A percentile compares a stretch with the other conserved stretches of the same genome.
Evolutionary conservation across 2,888 invertebrate genomes (phyloP).

Genomic region (Acrocera orbiculus): DNA sequence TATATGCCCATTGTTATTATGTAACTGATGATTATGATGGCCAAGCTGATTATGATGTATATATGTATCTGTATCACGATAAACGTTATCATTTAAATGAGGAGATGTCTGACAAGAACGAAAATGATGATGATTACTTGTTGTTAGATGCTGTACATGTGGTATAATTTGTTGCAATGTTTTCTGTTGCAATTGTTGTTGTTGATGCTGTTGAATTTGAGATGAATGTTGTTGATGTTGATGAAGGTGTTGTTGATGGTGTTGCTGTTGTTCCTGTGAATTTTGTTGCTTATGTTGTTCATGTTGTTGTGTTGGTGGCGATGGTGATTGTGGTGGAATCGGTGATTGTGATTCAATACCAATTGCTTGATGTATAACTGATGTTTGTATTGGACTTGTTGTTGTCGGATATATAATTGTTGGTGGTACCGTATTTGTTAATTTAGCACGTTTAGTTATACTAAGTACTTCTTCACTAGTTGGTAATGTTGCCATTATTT

Average conservation of each 20-base stretch:
- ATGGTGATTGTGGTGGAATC: slow-evolving; percentile 5
- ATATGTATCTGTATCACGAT: slow-evolving; percentile 6
- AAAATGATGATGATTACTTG: slow-evolving; percentile 9
- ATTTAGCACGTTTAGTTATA: slow-evolving; percentile 50
- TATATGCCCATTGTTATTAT: slow-evolving; percentile 7
- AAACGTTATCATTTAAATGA: slow-evolving; percentile 11
- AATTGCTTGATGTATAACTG: slow-evolving; percentile 42
- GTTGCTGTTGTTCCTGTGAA: slow-evolving; percentile 3
- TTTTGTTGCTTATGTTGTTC: slow-evolving; percentile 6
- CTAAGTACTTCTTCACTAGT: slow-evolving; percentile 70
- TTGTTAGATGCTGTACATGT: slow-evolving; percentile 5
- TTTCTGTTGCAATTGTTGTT: slow-evolving; percentile 6
- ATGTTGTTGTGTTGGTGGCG: slow-evolving; percentile 7
- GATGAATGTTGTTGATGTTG: slow-evolving; percentile 2
- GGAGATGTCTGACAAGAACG: slow-evolving; percentile 15
- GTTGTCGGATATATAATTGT: slow-evolving; percentile 40
- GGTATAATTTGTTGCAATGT: no score
- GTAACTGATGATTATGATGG: slow-evolving; percentile 8
- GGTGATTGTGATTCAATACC: slow-evolving; percentile 11
- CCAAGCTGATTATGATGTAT: background rate
- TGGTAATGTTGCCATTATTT: slow-evolving; percentile 71
- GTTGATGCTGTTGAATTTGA: slow-evolving; percentile 2
- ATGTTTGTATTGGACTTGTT: slow-evolving; percentile 39
- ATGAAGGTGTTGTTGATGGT: slow-evolving; percentile 2
- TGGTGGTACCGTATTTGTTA: slow-evolving; percentile 31